Percentiles rank a stretch among this genome's conserved stretches.
Conservation (phyloP, 2,113 vertebrate species). For the Nothobranchius furzeri region DNA sequence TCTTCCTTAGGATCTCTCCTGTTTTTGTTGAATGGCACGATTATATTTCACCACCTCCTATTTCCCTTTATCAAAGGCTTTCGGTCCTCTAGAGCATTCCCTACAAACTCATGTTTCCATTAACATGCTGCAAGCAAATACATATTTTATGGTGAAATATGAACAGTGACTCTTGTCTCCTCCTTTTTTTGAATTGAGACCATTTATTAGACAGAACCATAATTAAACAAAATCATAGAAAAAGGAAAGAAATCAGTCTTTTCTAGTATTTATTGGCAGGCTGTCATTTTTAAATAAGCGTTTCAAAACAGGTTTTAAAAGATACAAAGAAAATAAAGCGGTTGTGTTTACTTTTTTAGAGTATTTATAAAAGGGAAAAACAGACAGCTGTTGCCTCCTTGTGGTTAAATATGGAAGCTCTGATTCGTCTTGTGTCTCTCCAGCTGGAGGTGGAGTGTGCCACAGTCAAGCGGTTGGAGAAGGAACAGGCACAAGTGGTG, state of each 20-base stretch:
- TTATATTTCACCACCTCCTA: constrained; percentile 31
- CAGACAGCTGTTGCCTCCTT: constrained; percentile 52
- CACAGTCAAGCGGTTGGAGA: constrained; percentile 87
- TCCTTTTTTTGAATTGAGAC: neutral
- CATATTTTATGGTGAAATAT: neutral
- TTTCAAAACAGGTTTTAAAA: neutral
- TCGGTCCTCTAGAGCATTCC: constrained; percentile 14
- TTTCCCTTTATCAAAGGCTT: constrained; percentile 43
- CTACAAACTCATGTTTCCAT: constrained; percentile 12
- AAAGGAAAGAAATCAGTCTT: neutral
- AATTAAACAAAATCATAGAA: too few relatives aligned
- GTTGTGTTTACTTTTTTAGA: too few relatives aligned
- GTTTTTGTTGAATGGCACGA: constrained; percentile 14
- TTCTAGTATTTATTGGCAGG: neutral
- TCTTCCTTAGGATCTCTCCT: constrained; percentile 55
- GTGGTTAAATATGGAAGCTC: constrained; percentile 55
- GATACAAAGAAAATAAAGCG: neutral
- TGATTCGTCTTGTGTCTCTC: neutral
- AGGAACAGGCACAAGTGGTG: constrained; percentile 85
- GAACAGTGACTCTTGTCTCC: neutral
- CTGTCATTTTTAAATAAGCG: neutral
- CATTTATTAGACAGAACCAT: too few relatives aligned
- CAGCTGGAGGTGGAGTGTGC: constrained; percentile 93
- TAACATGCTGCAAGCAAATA: constrained; percentile 22
- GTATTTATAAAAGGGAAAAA: neutral